Conservation (phyloP, 2,113 vertebrate genomes). For the Ovis aries region ARS-UI_Ramb_v3.0 NC_056068.1:12547501-12548000, state of each 20-base stretch:
- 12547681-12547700: neutral
- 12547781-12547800: neutral
- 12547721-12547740: neutral
- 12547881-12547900: neutral
- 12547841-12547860: neutral
- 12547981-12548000: neutral
- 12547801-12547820: neutral
- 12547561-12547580: neutral
- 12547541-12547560: neutral
- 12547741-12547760: neutral
- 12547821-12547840: neutral
- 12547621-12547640: neutral
- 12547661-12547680: neutral
- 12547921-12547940: neutral
- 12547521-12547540: neutral
- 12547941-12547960: neutral
- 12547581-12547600: neutral
- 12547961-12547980: neutral
- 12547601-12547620: neutral
- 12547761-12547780: neutral
- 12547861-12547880: neutral
- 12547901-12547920: neutral
- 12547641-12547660: neutral
- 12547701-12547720: neutral
- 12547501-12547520: neutral